A percentile compares a stretch with the other conserved stretches of the same genome.
Evolutionary conservation across 2,888 invertebrate species (phyloP).

Genomic region (Lochmaea crataegi): DNA sequence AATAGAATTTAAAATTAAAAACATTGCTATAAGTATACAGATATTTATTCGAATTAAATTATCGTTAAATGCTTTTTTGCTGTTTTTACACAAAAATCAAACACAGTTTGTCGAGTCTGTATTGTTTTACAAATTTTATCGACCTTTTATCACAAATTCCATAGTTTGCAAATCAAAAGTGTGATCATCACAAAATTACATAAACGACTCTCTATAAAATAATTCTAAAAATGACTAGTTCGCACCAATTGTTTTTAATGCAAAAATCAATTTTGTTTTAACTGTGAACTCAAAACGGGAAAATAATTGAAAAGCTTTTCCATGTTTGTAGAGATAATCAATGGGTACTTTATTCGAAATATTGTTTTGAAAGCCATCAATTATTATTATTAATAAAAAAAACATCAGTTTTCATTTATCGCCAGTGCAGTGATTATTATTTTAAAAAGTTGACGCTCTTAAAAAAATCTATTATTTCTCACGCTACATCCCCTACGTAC

Average conservation of each 20-base stretch:
- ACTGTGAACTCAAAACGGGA: conserved; percentile 1
- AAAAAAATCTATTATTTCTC: neutral
- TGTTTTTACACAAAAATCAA: conserved; percentile 1
- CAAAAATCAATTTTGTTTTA: conserved; percentile 11
- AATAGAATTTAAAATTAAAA: no score
- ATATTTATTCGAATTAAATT: no score
- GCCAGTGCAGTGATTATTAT: neutral
- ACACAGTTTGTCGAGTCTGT: neutral
- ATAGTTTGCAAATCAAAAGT: neutral
- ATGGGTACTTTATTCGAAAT: conserved; percentile 6
- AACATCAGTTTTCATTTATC: no score
- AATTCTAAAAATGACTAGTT: neutral
- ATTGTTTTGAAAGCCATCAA: conserved; percentile 1
- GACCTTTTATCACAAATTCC: neutral
- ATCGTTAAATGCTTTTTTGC: neutral
- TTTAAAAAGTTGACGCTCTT: neutral
- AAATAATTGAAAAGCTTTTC: neutral
- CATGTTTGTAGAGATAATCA: conserved; percentile 1
- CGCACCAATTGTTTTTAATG: conserved; percentile 19
- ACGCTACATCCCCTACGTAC: neutral
- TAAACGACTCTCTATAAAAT: no score
- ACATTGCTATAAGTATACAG: no score
- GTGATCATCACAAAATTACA: neutral
- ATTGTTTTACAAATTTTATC: neutral
- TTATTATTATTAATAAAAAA: neutral